Base-by-base conservation (phyloP, 2,797 vertebrate genomes). In the Chiloscyllium punctatum region DNA sequence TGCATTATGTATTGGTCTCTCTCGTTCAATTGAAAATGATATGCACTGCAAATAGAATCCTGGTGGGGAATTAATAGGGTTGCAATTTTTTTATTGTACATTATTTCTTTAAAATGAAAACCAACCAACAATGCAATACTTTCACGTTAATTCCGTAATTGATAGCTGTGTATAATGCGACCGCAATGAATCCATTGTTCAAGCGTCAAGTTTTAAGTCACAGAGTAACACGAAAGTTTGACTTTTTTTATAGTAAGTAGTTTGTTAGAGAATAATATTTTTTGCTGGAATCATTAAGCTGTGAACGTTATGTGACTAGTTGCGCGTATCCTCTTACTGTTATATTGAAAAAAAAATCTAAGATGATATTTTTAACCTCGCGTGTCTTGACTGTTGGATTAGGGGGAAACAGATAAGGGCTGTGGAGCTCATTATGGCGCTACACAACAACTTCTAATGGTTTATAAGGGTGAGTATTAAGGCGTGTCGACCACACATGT, bases 1-100 rank as follows among this genome's bases (percentile, higher is more conserved):
- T 95, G 42, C 48, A 13, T 77, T 95, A 77, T 95, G 53, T 95
- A 74, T 57, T 77, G 48, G 94, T 95, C 94, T 95, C 68, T 94
- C 9, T 1, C 37, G 92, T 72, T 68, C 68, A 95, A 57, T 95
- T 95, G 69, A 77, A 71, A 77, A 95, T 95, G 53, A 95, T 95
- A 30, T n/a, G 69, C 57, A 77, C 48, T 30, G 71, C 48, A 95
- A 30, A 95, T 33, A 94, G 77, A 53, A 95, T 77, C 72, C 92
- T 71, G 8, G 25, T 72, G 68, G 37, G 51, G 42, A 95, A 74
- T 95, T 77, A 77, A 27, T 74, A 27, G 71, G 30, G 71, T 27
- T 62, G 6, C 37, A 8, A 16, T 74, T 74, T 51, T 94, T 30
- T 94, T 48, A 51, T 74, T 69, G 48, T 13, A 48, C 33, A 53